Evolutionary conservation across 2,888 invertebrate genomes (phyloP), one percentile per base, ranked within the genome.

Genomic region (Euplexia lucipara): DNA sequence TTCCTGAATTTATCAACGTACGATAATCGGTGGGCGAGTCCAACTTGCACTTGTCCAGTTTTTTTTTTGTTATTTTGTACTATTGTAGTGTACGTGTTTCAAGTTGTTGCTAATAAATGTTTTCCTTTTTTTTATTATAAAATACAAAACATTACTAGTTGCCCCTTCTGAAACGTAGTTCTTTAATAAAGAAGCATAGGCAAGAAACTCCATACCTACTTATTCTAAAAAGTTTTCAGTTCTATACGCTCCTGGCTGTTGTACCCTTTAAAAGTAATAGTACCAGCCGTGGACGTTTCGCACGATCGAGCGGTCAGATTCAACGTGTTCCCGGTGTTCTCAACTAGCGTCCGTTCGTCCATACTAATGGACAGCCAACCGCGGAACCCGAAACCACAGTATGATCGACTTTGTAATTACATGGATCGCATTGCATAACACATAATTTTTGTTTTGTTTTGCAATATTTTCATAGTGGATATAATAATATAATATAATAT

Each of bases 331-430:
- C 51, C 42, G 35, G 51, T 60, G 56, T 57, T 57, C 56, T 53
- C 51, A 37, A 16, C 9, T 26, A 35, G 61, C 47, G 47, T 56
- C 64, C 39, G 68, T 61, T 57, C 34, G 51, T 60, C 60, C 48
- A 42, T 78, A 58, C 63, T 74, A 78, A 70, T 70, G 63, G 75
- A 61, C 54, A 70, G 30, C 22, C 39, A 22, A 78, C 63, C 61
- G 52, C 58, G 52, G n/a, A 64, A 59, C 63, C 44, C 49, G 35
- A 48, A 53, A 64, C 75, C 63, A 52, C 63, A 77, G 63, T 58
- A 61, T 78, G 59, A 78, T 62, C 69, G 61, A 73, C 75, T 69
- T 65, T 56, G 56, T 75, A 70, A 77, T 75, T 64, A 73, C 65
- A 73, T 32, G 45, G 39, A 58, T 70, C 18, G 32, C 41, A 35